Conservation (phyloP, 2,797 vertebrate species). For the Acanthurus leucopareius region DNA sequence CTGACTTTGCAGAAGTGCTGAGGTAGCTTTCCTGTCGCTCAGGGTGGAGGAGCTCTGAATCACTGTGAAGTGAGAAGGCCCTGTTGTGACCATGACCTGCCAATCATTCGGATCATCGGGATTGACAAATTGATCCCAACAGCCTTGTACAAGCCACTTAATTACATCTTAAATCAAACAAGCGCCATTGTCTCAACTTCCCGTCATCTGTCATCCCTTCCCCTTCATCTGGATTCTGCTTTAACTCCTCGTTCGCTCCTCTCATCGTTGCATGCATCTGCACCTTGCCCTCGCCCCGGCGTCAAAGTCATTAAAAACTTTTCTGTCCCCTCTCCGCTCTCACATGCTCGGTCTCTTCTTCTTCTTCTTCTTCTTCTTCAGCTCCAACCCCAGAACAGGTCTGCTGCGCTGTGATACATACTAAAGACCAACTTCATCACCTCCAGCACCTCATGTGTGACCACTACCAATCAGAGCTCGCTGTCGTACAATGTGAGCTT, state of each 20-base stretch:
- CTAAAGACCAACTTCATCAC: slow-evolving; percentile 76
- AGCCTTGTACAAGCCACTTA: slow-evolving; percentile 43
- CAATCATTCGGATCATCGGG: slow-evolving; percentile 72
- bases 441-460: slow-evolving; percentile 73
- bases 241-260: slow-evolving; percentile 39
- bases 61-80: slow-evolving; percentile 44
- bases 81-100: slow-evolving; percentile 58
- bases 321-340: slow-evolving; percentile 35
- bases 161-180: slow-evolving; percentile 58
- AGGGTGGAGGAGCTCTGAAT: slow-evolving; percentile 39
- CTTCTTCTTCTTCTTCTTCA: slow-evolving; percentile 34
- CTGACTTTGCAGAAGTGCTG: slow-evolving; percentile 77
- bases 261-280: slow-evolving; percentile 30
- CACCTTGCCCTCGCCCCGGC: slow-evolving; percentile 28
- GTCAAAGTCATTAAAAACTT: slow-evolving; percentile 70
- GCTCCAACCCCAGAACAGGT: slow-evolving; percentile 53
- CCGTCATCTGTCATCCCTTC: slow-evolving; percentile 26
- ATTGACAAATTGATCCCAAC: slow-evolving; percentile 68
- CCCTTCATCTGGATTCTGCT: slow-evolving; percentile 46
- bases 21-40: slow-evolving; percentile 61
- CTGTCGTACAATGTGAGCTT: slow-evolving; percentile 62
- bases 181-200: slow-evolving; percentile 38
- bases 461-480: slow-evolving; percentile 72
- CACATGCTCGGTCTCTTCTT: slow-evolving; percentile 23
- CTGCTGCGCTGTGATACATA: slow-evolving; percentile 78